A percentile compares a stretch with the other conserved stretches of the same genome.
These are phyloP conservation scores for Paracentrotus lividus DNA, from an alignment of 53 echinoderm and acorn worm species.

Conservation along the genomic window DNA sequence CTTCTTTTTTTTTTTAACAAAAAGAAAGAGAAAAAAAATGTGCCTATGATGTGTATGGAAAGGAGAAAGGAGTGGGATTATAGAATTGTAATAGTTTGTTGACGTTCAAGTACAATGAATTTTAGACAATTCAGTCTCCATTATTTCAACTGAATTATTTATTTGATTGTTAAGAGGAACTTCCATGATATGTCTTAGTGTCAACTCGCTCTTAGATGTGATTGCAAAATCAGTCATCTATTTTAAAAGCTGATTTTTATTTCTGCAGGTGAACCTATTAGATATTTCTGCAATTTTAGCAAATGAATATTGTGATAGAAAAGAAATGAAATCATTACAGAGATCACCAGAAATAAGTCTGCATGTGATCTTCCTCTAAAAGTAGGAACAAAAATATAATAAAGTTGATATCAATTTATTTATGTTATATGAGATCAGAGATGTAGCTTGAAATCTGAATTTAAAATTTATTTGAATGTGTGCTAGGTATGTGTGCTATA, in stretches of 20 bases:
- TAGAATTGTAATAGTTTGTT: conserved; percentile 6
- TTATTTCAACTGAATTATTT: background rate
- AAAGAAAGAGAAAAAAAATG: conserved; percentile 12
- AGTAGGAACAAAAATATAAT: background rate
- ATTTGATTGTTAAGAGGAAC: conserved; percentile 3
- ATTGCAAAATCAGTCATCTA: background rate
- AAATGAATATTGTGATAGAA: background rate
- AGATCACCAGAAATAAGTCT: background rate
- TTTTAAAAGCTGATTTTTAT: conserved; percentile 23
- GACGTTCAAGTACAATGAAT: background rate
- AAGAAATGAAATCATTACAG: background rate
- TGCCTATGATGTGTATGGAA: conserved; percentile 14
- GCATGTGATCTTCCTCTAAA: background rate
- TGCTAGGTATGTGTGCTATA: conserved; percentile 45
- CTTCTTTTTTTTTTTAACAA: conserved; percentile 10
- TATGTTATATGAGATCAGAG: background rate
- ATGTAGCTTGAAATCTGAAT: background rate
- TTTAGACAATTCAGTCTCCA: background rate
- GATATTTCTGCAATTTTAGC: background rate
- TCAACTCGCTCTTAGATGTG: background rate
- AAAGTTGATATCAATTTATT: background rate
- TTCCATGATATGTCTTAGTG: background rate
- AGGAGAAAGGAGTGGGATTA: background rate
- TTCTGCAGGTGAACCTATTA: background rate
- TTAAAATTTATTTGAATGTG: background rate